A percentile compares a stretch with the other conserved stretches of the same genome.
Conservation (phyloP, 2,797 vertebrate genomes). For the Dryobates pubescens region DNA sequence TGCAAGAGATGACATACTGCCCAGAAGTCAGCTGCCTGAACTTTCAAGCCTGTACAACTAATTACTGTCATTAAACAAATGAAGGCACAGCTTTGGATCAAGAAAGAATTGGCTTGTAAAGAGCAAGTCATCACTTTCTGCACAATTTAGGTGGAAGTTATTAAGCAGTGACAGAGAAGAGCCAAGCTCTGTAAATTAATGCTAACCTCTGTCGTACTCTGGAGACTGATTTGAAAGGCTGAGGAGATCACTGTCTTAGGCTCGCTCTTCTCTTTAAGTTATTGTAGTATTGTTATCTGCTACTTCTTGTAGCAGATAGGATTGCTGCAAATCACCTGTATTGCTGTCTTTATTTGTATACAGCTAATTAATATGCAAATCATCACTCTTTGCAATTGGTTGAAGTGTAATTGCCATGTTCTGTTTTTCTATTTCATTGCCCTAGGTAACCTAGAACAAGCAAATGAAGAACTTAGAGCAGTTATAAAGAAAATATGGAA, state of each 20-base stretch:
- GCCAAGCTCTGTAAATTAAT: background rate
- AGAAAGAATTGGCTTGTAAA: background rate
- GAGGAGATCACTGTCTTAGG: background rate
- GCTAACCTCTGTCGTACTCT: background rate
- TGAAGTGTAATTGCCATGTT: background rate
- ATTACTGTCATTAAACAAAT: background rate
- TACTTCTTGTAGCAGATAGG: background rate
- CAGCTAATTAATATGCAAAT: background rate
- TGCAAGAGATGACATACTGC: background rate
- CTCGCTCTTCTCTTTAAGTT: background rate
- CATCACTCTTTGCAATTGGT: background rate
- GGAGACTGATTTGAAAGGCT: background rate
- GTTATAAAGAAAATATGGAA: slow-evolving; percentile 99
- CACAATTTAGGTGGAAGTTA: background rate
- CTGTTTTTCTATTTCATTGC: background rate
- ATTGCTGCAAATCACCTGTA: background rate
- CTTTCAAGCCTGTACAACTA: background rate
- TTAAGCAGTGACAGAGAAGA: background rate
- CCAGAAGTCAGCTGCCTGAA: background rate
- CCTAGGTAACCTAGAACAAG: slow-evolving; percentile 96
- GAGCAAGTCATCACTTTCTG: background rate
- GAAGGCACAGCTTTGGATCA: background rate
- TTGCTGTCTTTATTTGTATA: background rate
- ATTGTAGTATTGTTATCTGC: background rate
- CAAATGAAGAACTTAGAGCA: slow-evolving; percentile 97